Base-by-base conservation (phyloP, 2,888 invertebrate genomes). In the Nezara viridula region DNA sequence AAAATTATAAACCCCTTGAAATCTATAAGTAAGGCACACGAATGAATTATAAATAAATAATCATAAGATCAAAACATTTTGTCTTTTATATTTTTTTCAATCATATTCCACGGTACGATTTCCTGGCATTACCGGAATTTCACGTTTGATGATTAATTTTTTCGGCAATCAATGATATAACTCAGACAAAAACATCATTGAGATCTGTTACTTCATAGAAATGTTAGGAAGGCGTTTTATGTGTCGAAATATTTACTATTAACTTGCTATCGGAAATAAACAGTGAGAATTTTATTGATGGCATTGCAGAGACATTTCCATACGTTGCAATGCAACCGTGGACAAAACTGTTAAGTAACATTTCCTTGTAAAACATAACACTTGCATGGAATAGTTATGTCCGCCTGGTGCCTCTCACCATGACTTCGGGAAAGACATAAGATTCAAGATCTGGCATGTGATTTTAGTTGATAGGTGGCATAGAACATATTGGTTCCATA, bases 281-380 rank as follows among this genome's bases (percentile, higher is more conserved):
- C n/a, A 55, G 27, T 37, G 3, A 7, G 66, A 73, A 73, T 19
- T 73, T 73, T 2, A 32, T 66, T 32, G 27, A 27, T 60, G 14
- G 0, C 16, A 73, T 6, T 19, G 7, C 1, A 2, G 32, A 4
- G 66, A 21, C 19, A 60, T 60, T 60, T 27, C 14, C 27, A 27
- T 60, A 24, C 24, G 55, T n/a, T n/a, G 19, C 5, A 6, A 7
- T 32, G n/a, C 32, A 73, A 37, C 32, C 19, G 14, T 19, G 7
- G 37, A 73, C 1, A 37, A 37, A 32, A 37, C 7, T 37, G n/a
- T 73, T 73, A 37, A 16, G 37, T 21, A 73, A 73, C 16, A 73
- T 73, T 37, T 73, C 37, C 66, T 37, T 73, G 66, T 73, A 73
- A 73, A 73, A 73, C 32, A 73, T 73, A 73, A 73, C 66, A 73